A percentile compares a stretch with the other conserved stretches of the same genome.
These are phyloP conservation scores for Melanchra persicariae DNA, from an alignment of 2,888 invertebrate species.

Conservation along the genomic window DNA sequence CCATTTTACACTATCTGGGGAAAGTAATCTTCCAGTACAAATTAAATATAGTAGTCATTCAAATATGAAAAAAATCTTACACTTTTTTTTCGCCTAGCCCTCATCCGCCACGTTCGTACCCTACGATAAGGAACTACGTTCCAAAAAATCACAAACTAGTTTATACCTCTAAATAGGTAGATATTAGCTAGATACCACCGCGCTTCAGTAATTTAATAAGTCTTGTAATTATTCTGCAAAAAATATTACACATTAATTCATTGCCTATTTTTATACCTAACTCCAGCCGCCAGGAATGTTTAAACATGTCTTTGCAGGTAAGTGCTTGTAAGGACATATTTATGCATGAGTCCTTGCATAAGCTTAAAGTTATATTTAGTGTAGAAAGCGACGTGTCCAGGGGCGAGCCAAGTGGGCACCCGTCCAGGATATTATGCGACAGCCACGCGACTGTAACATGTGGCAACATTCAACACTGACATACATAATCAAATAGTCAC, in stretches of 20 bases:
- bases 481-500: conserved; percentile 52
- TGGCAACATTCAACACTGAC: conserved; percentile 47
- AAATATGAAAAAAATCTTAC: too few species aligned
- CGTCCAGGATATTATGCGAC: conserved; percentile 57
- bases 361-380: conserved; percentile 58
- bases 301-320: conserved; percentile 36
- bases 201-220: background rate
- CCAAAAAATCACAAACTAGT: background rate
- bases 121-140: too few species aligned
- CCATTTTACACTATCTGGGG: background rate
- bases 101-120: too few species aligned
- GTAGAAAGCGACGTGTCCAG: conserved; percentile 56
- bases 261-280: conserved; percentile 27
- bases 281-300: conserved; percentile 26
- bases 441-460: conserved; percentile 38
- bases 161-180: too few species aligned
- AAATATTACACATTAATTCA: conserved; percentile 18
- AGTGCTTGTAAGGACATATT: conserved; percentile 46
- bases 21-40: too few species aligned
- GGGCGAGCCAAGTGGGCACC: conserved; percentile 62
- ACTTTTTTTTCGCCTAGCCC: too few species aligned
- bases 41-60: too few species aligned
- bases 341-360: conserved; percentile 50
- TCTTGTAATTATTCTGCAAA: background rate
- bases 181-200: background rate